A percentile compares a stretch with the other conserved stretches of the same genome.
Conservation (phyloP, 2,888 invertebrate genomes). For the Eretmocerus hayati region DNA sequence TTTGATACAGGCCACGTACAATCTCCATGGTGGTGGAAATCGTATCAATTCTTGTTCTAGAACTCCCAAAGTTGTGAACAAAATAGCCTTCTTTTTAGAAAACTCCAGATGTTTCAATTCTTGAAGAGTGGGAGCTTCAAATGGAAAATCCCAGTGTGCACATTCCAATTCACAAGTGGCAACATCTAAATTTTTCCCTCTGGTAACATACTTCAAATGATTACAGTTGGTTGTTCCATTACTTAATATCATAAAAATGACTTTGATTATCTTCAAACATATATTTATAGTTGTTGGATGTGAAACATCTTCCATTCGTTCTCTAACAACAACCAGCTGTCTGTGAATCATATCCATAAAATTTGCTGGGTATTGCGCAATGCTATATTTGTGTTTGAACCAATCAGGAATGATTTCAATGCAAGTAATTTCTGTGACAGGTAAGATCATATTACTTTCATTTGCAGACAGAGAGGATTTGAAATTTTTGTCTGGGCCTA, state of each 20-base stretch:
- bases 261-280: constrained; percentile 56
- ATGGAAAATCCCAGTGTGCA: constrained; percentile 3
- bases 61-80: constrained; percentile 50
- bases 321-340: constrained; percentile 58
- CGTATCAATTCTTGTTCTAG: constrained; percentile 42
- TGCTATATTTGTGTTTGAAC: constrained; percentile 59
- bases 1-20: constrained; percentile 54
- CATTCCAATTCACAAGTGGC: constrained; percentile 3
- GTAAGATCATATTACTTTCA: not conserved
- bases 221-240: constrained; percentile 19
- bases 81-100: constrained; percentile 37
- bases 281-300: constrained; percentile 55
- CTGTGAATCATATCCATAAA: constrained; percentile 63
- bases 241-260: constrained; percentile 50
- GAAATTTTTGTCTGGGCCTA: not conserved
- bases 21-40: constrained; percentile 54
- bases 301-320: constrained; percentile 65
- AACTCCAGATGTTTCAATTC: constrained; percentile 33
- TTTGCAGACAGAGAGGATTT: not conserved
- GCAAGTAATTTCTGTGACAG: constrained; percentile 15
- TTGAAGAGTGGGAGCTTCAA: constrained; percentile 38
- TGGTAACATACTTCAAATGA: constrained; percentile 32
- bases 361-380: constrained; percentile 56
- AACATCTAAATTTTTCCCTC: constrained; percentile 1
- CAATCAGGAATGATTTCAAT: constrained; percentile 44